Percentiles rank a stretch among this genome's conserved stretches.
phyloP scores from a whole-genome alignment of 2,888 invertebrate species.

The Diaprepes abbreviatus region DNA sequence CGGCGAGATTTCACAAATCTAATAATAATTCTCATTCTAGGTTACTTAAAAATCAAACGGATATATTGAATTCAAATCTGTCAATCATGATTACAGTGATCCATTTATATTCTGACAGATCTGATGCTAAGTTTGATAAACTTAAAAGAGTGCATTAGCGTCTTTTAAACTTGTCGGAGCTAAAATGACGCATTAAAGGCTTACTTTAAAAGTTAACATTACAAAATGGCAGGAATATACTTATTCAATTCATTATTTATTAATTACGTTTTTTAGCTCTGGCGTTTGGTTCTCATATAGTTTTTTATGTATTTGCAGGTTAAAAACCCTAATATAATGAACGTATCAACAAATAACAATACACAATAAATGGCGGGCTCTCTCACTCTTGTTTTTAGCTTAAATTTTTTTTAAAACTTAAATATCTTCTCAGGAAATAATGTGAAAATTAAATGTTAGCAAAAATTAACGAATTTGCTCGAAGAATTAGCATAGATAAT shows the following conservation, averaged over 20 bases:
- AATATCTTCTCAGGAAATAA: too few species aligned
- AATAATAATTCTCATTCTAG: conserved; percentile 6
- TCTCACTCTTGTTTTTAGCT: too few species aligned
- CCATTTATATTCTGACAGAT: conserved; percentile 12
- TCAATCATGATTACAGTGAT: conserved; percentile 21
- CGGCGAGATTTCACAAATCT: neutral
- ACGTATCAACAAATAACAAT: too few species aligned
- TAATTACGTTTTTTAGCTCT: neutral
- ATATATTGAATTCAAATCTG: conserved; percentile 13
- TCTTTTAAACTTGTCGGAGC: conserved; percentile 2
- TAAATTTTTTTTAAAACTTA: too few species aligned
- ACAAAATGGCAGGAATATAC: neutral
- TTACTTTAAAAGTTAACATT: neutral
- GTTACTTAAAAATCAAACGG: conserved; percentile 19
- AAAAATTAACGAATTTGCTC: too few species aligned
- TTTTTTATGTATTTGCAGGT: too few species aligned
- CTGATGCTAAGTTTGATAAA: conserved; percentile 15
- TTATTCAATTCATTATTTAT: neutral
- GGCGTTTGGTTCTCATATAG: neutral
- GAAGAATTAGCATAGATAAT: too few species aligned
- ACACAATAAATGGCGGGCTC: too few species aligned
- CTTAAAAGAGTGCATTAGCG: conserved; percentile 8
- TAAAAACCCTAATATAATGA: too few species aligned
- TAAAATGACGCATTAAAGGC: neutral
- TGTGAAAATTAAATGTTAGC: too few species aligned